Conservation (phyloP, 2,113 vertebrate species). For the Crypturellus undulatus region DNA sequence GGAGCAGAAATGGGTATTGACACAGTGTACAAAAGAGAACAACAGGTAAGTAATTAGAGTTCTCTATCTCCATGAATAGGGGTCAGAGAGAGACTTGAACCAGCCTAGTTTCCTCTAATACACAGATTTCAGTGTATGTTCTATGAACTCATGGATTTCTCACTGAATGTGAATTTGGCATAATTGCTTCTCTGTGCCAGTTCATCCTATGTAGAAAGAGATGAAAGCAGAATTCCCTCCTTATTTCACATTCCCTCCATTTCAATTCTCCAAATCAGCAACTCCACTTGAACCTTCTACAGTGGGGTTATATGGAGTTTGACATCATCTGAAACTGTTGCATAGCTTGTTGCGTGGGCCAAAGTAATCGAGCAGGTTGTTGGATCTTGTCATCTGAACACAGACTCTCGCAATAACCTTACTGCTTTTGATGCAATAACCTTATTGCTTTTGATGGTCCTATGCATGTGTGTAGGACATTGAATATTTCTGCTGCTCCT, state of each 20-base stretch:
- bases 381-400: neutral
- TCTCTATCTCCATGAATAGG: conserved; percentile 38
- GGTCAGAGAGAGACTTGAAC: neutral
- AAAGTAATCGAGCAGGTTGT: neutral
- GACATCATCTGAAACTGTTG: neutral
- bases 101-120: neutral
- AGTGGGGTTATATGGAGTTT: neutral
- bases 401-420: conserved; percentile 7
- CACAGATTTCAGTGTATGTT: accelerated
- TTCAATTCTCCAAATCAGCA: conserved; percentile 2
- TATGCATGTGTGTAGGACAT: neutral
- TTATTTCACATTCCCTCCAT: neutral
- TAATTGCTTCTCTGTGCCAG: neutral
- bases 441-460: neutral
- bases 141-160: neutral
- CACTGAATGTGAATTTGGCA: conserved; percentile 6
- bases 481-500: neutral
- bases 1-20: conserved; percentile 20
- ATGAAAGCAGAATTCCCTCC: neutral
- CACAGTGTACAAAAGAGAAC: neutral
- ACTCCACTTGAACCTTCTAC: neutral
- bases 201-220: neutral
- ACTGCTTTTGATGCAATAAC: too few species aligned
- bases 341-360: neutral
- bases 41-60: neutral